Percentiles rank a stretch among this genome's conserved stretches.
These are phyloP conservation scores for Herminia tarsipennalis DNA, from an alignment of 2,888 invertebrate species.

Conservation along the genomic window DNA sequence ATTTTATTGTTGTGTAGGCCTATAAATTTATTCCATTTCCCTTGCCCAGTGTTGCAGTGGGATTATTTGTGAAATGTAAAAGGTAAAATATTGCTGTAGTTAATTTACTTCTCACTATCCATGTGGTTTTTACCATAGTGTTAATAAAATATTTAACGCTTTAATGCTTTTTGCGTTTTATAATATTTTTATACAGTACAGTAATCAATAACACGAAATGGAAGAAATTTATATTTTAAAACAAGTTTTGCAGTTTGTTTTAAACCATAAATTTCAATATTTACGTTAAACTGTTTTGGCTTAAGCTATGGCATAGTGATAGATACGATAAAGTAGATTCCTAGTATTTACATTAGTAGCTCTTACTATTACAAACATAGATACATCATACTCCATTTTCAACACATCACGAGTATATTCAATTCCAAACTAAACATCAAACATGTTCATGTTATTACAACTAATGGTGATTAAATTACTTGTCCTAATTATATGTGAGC, in stretches of 20 bases:
- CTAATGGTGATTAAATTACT: constrained; percentile 48
- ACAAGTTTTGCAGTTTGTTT: too few relatives aligned
- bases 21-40: too few relatives aligned
- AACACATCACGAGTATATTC: constrained; percentile 14
- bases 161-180: too few relatives aligned
- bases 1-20: too few relatives aligned
- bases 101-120: not conserved
- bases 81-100: not conserved
- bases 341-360: constrained; percentile 6
- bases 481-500: constrained; percentile 45
- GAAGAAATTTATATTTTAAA: too few relatives aligned
- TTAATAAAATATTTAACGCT: too few relatives aligned
- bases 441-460: constrained; percentile 39
- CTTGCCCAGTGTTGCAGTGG: too few relatives aligned
- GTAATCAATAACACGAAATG: too few relatives aligned
- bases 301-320: not conserved
- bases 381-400: constrained; percentile 5
- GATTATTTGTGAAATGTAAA: not conserved
- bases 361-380: constrained; percentile 12
- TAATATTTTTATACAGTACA: too few relatives aligned
- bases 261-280: too few relatives aligned
- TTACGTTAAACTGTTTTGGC: too few relatives aligned
- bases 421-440: constrained; percentile 38
- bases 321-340: constrained; percentile 1
- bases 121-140: too few relatives aligned